Base-by-base conservation (phyloP, 2,888 invertebrate genomes). In the Latrodectus elegans region DNA sequence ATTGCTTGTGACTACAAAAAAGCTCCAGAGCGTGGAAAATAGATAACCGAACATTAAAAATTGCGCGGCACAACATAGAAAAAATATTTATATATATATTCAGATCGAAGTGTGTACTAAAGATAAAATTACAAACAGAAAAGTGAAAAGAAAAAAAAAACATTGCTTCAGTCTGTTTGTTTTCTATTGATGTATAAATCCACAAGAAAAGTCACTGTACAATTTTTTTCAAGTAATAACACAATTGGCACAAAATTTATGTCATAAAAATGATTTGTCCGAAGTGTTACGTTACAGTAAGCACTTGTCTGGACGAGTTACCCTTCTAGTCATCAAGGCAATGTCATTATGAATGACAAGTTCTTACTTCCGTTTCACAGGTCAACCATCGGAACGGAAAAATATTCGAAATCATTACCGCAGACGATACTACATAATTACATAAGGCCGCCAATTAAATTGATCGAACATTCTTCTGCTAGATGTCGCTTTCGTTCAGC, bases 341-440 rank as follows among this genome's bases (percentile, higher is more conserved):
- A 60, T 60, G 60, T 11, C 60, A 60, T 15, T 6, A 15, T 6
- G n/a, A 60, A 15, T 12, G n/a, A 12, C 12, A 60, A n/a, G 12
- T 60, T n/a, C 14, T 60, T 60, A 60, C 60, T 60, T 60, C 60
- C 60, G 12, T 60, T 12, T n/a, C n/a, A 60, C 60, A 60, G 60
- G 60, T 60, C 60, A 60, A 60, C n/a, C 60, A n/a, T 60, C 60
- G 12, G 38, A 38, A 38, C 38, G 60, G 0, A 60, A 60, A 60
- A 60, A 60, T 15, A 8, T 10, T 60, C n/a, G 60, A 60, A 60
- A n/a, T 60, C 60, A 60, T 60, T 60, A 60, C 60, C 60, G 60
- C 60, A 60, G 60, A 60, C 60, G 60, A 60, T 60, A 60, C 60
- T 60, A 60, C 60, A 60, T 60, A 60, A 60, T 60, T 60, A 60